Evolutionary conservation across 2,797 vertebrate species (phyloP).

Genomic region (Pelobates cultripes): DNA sequence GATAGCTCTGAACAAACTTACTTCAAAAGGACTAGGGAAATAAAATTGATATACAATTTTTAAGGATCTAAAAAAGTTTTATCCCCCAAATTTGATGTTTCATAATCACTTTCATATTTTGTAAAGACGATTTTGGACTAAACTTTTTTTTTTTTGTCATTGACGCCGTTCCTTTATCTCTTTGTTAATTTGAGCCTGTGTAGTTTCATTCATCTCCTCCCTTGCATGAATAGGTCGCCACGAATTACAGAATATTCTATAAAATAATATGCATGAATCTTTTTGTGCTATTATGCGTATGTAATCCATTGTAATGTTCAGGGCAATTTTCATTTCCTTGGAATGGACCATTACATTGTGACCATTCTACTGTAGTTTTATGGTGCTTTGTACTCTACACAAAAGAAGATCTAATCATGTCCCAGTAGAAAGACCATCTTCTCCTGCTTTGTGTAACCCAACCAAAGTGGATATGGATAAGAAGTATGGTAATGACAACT

Average conservation of each 20-base stretch:
- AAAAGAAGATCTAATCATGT: slow-evolving; percentile 78
- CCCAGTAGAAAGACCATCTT: slow-evolving; percentile 74
- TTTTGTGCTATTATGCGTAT: slow-evolving; percentile 71
- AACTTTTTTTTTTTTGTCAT: slow-evolving; percentile 68
- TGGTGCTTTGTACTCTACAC: slow-evolving; percentile 74
- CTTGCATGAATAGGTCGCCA: slow-evolving; percentile 70
- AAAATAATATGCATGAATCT: slow-evolving; percentile 75
- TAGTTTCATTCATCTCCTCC: slow-evolving; percentile 71
- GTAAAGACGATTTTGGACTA: slow-evolving; percentile 70
- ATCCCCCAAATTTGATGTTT: slow-evolving; percentile 62
- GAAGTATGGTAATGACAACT: slow-evolving; percentile 76
- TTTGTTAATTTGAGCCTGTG: slow-evolving; percentile 74
- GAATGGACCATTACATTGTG: slow-evolving; percentile 76
- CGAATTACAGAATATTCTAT: slow-evolving; percentile 72
- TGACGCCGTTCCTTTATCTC: slow-evolving; percentile 72
- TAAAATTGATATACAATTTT: slow-evolving; percentile 67
- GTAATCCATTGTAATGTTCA: slow-evolving; percentile 73
- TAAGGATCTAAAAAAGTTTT: slow-evolving; percentile 72
- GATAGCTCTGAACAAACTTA: slow-evolving; percentile 67
- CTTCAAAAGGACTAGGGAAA: slow-evolving; percentile 68
- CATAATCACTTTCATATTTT: slow-evolving; percentile 73
- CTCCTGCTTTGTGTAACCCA: slow-evolving; percentile 73
- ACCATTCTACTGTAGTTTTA: slow-evolving; percentile 72
- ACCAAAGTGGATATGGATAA: slow-evolving; percentile 75
- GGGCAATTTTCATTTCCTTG: slow-evolving; percentile 72